These are phyloP conservation scores for Cephus runcator DNA, from an alignment of 2,888 invertebrate species.

Conservation along the genomic window DNA sequence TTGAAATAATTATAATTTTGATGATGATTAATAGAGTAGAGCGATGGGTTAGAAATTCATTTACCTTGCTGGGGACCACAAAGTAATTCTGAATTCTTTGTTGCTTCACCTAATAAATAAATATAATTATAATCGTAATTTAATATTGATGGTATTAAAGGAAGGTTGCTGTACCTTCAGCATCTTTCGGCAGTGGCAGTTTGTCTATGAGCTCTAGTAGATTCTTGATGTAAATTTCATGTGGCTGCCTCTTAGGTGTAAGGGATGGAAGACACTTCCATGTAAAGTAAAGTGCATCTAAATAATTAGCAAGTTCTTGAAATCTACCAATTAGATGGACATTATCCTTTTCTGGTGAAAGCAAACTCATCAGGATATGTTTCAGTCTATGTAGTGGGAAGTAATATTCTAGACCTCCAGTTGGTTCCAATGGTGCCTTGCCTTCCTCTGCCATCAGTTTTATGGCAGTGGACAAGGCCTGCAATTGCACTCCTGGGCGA, in stretches of 20 bases:
- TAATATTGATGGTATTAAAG: not conserved
- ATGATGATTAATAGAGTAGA: not conserved
- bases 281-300: slow-evolving; percentile 80
- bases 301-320: slow-evolving; percentile 79
- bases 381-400: slow-evolving; percentile 78
- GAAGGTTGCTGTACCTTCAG: slow-evolving; percentile 54
- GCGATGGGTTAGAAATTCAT: not conserved
- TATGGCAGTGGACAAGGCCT: slow-evolving; percentile 79
- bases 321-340: slow-evolving; percentile 74
- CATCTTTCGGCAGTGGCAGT: slow-evolving; percentile 67
- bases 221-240: slow-evolving; percentile 72
- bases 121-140: not conserved
- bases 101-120: not conserved
- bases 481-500: slow-evolving; percentile 68
- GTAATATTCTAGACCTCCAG: slow-evolving; percentile 66
- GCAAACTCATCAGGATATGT: slow-evolving; percentile 73
- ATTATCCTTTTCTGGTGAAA: slow-evolving; percentile 74
- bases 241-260: slow-evolving; percentile 70
- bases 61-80: slow-evolving; percentile 53
- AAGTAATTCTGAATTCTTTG: slow-evolving; percentile 35
- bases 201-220: slow-evolving; percentile 74
- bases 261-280: slow-evolving; percentile 72
- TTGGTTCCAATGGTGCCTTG: slow-evolving; percentile 72
- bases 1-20: not conserved
- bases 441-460: slow-evolving; percentile 80